A percentile compares a stretch with the other conserved stretches of the same genome.
These are phyloP conservation scores for Aethes cnicana DNA, from an alignment of 2,888 invertebrate genomes.

Conservation along the genomic window DNA sequence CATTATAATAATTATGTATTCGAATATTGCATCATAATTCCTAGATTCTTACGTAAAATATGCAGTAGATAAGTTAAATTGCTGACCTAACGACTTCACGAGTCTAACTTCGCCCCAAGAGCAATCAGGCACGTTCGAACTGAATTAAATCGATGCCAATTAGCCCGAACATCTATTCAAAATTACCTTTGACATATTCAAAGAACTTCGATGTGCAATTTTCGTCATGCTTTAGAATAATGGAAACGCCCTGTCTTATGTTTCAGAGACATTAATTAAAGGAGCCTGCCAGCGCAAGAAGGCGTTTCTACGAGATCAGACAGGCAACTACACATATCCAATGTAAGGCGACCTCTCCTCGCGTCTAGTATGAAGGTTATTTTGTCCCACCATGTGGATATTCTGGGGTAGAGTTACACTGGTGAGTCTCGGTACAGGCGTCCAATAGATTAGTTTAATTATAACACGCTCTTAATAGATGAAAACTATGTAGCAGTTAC, in stretches of 20 bases:
- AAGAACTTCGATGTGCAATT: slow-evolving; percentile 53
- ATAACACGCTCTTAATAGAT: slow-evolving; percentile 58
- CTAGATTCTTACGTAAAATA: neutral
- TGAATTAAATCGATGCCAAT: slow-evolving; percentile 21
- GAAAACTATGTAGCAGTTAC: slow-evolving; percentile 34
- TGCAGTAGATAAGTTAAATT: slow-evolving; percentile 4
- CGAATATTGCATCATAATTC: neutral
- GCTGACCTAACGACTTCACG: slow-evolving; percentile 9
- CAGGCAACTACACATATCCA: slow-evolving; percentile 56
- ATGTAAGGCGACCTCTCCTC: slow-evolving; percentile 47
- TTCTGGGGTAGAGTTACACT: slow-evolving; percentile 43
- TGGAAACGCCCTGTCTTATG: slow-evolving; percentile 54
- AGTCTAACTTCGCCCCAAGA: slow-evolving; percentile 16
- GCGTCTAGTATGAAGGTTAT: slow-evolving; percentile 34
- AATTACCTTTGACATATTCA: slow-evolving; percentile 38
- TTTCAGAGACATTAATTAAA: slow-evolving; percentile 76
- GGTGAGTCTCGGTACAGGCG: slow-evolving; percentile 50
- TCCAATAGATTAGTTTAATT: slow-evolving; percentile 69
- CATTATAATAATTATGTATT: too few species aligned
- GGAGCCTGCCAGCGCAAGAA: slow-evolving; percentile 74
- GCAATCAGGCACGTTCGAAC: slow-evolving; percentile 14
- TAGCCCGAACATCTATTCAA: slow-evolving; percentile 1
- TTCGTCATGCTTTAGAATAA: slow-evolving; percentile 56
- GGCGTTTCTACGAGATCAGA: slow-evolving; percentile 67
- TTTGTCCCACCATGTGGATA: slow-evolving; percentile 3